Base-by-base conservation (phyloP, 2,113 vertebrate genomes). In the Numenius arquata region DNA sequence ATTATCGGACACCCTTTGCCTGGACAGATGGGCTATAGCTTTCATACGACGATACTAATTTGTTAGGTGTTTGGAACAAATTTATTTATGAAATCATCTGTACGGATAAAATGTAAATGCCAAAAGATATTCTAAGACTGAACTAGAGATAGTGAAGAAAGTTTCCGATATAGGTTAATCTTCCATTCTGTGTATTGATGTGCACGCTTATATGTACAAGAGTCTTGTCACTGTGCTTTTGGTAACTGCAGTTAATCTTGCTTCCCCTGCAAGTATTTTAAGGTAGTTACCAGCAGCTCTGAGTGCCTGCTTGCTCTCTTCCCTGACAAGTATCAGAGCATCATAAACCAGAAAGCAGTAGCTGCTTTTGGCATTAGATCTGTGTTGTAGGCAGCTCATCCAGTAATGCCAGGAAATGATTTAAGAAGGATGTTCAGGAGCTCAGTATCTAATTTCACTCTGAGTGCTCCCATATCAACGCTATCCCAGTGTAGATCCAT, bases 381-480 rank as follows among this genome's bases (percentile, higher is more conserved):
- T 92, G 80, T 85, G 59, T 68, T 87, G 50, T 67, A 89, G 65
- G 76, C 80, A 78, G 73, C 62, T 94, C 68, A 75, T 95, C 63
- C 71, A 62, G 41, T 48, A 91, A 66, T 89, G 66, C 71, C 81
- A 93, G 66, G 83, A 94, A 94, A 80, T 93, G 71, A 93, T 94
- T 96, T 88, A 95, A 92, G 95, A 75, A 94, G 92, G 90, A 63
- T 92, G 73, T 88, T 89, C 84, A 88, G 43, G 43, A 92, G 53
- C 62, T 89, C 75, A 53, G 84, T 73, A 86, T 93, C 53, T 93
- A 81, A 93, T 97, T 97, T 95, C 62, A 3, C 29, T 96, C 70
- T 75, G 68, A 94, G 84, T 26, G 26, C 71, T 95, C 70, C 74
- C 50, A 43, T 76, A 79, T 88, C 88, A 90, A 38, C 73, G 67